A percentile compares a stretch with the other conserved stretches of the same genome.
These are phyloP conservation scores for Hestina assimilis DNA, from an alignment of 1,140 invertebrate species.

Conservation along the genomic window DNA sequence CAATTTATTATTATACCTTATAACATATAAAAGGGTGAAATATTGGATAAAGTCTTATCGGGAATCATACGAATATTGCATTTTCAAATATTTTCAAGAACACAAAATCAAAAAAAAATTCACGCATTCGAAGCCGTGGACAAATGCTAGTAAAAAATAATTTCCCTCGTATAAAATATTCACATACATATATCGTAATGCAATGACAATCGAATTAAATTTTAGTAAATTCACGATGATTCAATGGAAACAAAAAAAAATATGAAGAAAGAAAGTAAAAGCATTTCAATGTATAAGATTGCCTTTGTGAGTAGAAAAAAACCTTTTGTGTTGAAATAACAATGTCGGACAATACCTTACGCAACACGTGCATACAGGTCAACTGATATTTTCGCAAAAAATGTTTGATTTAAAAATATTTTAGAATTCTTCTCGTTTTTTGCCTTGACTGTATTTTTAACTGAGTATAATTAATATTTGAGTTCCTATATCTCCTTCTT, in stretches of 20 bases:
- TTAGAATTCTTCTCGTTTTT: too few relatives aligned
- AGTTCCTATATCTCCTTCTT: too few relatives aligned
- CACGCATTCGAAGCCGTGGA: not conserved
- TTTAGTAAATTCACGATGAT: not conserved
- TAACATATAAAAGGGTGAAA: too few relatives aligned
- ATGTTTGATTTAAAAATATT: too few relatives aligned
- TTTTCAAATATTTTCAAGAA: too few relatives aligned
- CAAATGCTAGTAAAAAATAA: not conserved
- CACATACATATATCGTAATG: not conserved
- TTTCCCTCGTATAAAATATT: too few relatives aligned
- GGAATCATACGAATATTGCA: too few relatives aligned
- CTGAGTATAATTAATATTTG: too few relatives aligned
- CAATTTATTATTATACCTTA: too few relatives aligned
- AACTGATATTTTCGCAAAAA: conserved; percentile 5
- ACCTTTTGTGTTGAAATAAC: conserved; percentile 37
- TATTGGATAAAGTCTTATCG: too few relatives aligned
- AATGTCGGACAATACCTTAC: conserved; percentile 47
- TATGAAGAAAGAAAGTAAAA: conserved; percentile 59
- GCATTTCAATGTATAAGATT: conserved; percentile 46
- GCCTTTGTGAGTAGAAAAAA: conserved; percentile 40
- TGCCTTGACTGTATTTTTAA: too few relatives aligned
- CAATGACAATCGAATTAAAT: not conserved
- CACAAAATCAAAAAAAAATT: too few relatives aligned
- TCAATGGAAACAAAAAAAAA: conserved; percentile 32
- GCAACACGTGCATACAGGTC: conserved; percentile 48